Conservation (phyloP, 2,797 vertebrate species). For the Loris lydekkerianus region DNA sequence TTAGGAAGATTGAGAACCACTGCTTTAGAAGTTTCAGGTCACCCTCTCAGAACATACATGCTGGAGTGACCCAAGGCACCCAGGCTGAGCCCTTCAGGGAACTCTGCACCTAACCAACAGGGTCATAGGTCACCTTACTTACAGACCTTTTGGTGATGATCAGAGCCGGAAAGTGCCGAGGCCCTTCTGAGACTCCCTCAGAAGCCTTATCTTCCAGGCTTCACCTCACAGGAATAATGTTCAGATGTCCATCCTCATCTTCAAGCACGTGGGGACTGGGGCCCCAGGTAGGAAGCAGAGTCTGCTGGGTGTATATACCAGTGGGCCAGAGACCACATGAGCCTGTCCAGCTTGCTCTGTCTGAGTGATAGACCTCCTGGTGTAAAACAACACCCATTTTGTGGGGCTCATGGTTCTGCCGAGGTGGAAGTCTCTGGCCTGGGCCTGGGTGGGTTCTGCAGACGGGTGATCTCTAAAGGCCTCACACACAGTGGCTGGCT, state of each 20-base stretch:
- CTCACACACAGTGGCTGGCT: neutral
- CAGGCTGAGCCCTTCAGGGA: neutral
- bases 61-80: too few species aligned
- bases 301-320: neutral
- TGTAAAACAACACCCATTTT: neutral
- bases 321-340: neutral
- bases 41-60: fast-evolving
- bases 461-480: neutral
- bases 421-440: neutral
- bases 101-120: too few species aligned
- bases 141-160: neutral
- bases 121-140: neutral
- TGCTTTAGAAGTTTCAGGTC: neutral
- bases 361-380: neutral
- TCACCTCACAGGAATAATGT: neutral
- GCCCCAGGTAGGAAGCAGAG: neutral
- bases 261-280: neutral
- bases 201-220: neutral
- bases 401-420: neutral
- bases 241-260: neutral
- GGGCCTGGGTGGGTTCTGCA: neutral
- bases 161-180: neutral
- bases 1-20: too few species aligned
- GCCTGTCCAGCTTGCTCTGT: neutral
- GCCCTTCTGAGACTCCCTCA: neutral